Base-by-base conservation (phyloP, 1,140 invertebrate genomes). In the Aphis gossypii region DNA sequence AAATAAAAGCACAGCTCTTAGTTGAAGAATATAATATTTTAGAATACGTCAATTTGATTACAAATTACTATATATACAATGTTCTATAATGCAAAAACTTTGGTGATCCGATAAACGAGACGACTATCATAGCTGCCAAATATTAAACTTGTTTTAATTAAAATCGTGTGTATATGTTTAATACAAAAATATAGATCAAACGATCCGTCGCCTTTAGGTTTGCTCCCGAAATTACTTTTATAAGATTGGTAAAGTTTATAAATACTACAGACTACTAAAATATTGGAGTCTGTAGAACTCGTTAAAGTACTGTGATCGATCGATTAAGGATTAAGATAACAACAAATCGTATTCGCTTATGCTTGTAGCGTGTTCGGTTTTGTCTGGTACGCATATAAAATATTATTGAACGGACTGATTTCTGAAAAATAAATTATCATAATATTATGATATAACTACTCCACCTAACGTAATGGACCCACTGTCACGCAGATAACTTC, bases 51-150 rank as follows among this genome's bases (percentile, higher is more conserved):
- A 41, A 82, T 92, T 92, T 48, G 41, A 23, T 92, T 41, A 76
- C 21, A 23, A 76, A 91, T 68, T 68, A 91, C 56, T 82, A 21
- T 90, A 25, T 20, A 44, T 5, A 23, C 88, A 41, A 54, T 20
- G 38, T 60, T 6, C 23, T 6, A 51, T 51, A 6, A 46, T 38
- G 54, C 88, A 90, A 90, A 90, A 90, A 90, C 88, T 90, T 90
- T 56, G 35, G 38, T 90, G 88, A 90, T 90, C 54, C 54, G 54
- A 90, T 90, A 90, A 90, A 90, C 88, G 38, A 89, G 46, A 54
- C 87, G 35, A 89, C n/a, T 25, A 51, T 44, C 54, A 35, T 90
- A 3, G 35, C 38, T 30, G 88, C 88, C 54, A 90, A 90, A 60
- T 7, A 41, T 90, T 56, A 41, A 41, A 90, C 54, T 60, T 30